Conservation (phyloP, 2,113 vertebrate genomes). For the Mesoclemmys tuberculata region DNA sequence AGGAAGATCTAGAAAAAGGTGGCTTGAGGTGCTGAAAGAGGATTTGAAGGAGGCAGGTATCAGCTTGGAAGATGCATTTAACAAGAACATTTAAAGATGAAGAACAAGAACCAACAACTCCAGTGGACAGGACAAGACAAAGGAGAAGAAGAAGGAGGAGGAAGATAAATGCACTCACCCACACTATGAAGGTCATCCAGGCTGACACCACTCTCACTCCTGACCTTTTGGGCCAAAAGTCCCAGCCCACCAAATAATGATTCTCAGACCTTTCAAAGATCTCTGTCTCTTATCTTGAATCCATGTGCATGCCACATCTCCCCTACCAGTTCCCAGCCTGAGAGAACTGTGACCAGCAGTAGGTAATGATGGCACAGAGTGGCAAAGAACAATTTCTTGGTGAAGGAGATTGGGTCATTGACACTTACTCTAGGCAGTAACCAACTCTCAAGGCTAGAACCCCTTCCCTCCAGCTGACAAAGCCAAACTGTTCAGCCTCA, state of each 20-base stretch:
- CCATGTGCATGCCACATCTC: neutral
- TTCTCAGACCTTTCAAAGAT: neutral
- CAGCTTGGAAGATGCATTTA: neutral
- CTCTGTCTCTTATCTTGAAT: neutral
- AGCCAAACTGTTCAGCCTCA: neutral
- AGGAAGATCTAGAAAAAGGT: neutral
- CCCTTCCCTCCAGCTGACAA: neutral
- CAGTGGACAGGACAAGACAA: neutral
- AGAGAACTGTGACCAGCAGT: neutral
- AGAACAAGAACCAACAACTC: neutral
- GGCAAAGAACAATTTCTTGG: neutral
- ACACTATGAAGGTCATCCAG: neutral
- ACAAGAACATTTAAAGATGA: neutral
- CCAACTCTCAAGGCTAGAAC: neutral
- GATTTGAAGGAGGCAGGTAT: neutral
- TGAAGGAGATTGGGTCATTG: neutral
- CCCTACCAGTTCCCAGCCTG: neutral
- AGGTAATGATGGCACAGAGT: neutral
- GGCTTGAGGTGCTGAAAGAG: neutral
- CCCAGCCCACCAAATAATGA: neutral
- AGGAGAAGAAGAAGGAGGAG: neutral
- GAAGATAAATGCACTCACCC: neutral
- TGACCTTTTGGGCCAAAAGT: neutral
- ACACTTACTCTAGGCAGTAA: neutral
- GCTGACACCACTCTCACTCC: neutral